Evolutionary conservation across 2,888 invertebrate species (phyloP).

Genomic region (Drosophila peninsularis): DNA sequence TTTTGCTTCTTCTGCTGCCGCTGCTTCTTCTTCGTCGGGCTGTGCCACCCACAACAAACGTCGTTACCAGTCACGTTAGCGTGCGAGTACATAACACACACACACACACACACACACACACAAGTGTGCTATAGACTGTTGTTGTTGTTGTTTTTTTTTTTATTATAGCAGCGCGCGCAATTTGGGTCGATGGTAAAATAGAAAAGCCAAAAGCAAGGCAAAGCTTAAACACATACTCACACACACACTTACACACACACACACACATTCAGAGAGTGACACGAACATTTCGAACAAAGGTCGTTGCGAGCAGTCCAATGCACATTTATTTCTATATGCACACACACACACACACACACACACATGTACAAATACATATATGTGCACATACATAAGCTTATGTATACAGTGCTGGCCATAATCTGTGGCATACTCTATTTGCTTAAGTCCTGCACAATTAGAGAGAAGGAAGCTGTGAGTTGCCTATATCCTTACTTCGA

Average conservation of each 20-base stretch:
- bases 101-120: slow-evolving; percentile 30
- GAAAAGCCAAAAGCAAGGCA: slow-evolving; percentile 78
- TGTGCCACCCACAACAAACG: slow-evolving; percentile 68
- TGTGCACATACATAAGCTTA: slow-evolving; percentile 6
- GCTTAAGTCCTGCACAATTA: background rate
- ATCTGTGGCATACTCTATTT: background rate
- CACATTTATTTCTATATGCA: slow-evolving; percentile 50
- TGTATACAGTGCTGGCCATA: slow-evolving; percentile 15
- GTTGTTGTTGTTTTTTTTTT: slow-evolving; percentile 58
- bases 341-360: slow-evolving; percentile 14
- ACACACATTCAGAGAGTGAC: slow-evolving; percentile 13
- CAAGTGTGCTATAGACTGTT: slow-evolving; percentile 26
- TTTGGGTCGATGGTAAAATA: slow-evolving; percentile 81
- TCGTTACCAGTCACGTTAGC: slow-evolving; percentile 80
- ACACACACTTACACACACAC: slow-evolving; percentile 32
- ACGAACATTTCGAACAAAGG: slow-evolving; percentile 57
- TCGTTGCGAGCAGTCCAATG: slow-evolving; percentile 64
- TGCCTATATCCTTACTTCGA: background rate
- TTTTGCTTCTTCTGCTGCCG: slow-evolving; percentile 45
- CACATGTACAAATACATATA: background rate
- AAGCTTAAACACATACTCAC: slow-evolving; percentile 39
- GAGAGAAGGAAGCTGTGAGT: background rate
- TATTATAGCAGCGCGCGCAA: slow-evolving; percentile 69
- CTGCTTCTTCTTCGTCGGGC: slow-evolving; percentile 39
- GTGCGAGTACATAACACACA: slow-evolving; percentile 47